Base-by-base conservation (phyloP, 2,797 vertebrate genomes). In the Alca torda region DNA sequence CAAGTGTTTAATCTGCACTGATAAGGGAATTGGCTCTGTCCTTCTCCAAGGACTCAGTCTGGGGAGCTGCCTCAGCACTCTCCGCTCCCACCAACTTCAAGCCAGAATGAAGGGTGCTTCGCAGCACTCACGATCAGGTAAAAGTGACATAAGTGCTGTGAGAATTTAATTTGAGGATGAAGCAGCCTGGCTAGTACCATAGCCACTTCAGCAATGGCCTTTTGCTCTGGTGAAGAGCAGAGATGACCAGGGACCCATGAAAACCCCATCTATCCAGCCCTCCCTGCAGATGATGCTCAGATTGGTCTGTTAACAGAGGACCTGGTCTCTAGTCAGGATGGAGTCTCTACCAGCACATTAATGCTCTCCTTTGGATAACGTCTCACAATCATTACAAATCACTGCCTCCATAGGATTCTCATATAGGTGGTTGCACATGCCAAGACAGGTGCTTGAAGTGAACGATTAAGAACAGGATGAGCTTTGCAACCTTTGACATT, bases 391-490 rank as follows among this genome's bases (percentile, higher is more conserved):
- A 4, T 2, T 57, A 60, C 9, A 89, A 77, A 26, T 6, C 45
- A 26, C 8, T 31, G 14, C 24, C 19, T 75, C 65, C 20, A 13
- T 1, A 41, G 31, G 24, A 41, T 45, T 56, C 48, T 63, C 19
- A 51, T 24, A n/a, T 0, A 72, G 33, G 41, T 63, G 24, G 23
- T 46, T n/a, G 24, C 67, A 78, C 20, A 25, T 0, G 0, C 4
- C 78, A 74, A n/a, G n/a, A 59, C 31, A 74, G n/a, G 12, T 68
- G 61, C 54, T 41, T 31, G 43, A 92, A 59, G 25, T 5, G 24
- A 28, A 31, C 5, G 8, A 59, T 21, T 18, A 59, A 43, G 65
- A 68, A 56, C 1, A 3, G 33, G 35, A 80, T 16, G 50, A 89
- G 78, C 83, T 75, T 31, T 72, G 43, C 84, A 90, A 16, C 30